Percentiles rank a stretch among this genome's conserved stretches.
phyloP scores from a whole-genome alignment of 2,113 vertebrate species.

The Canis aureus region DNA sequence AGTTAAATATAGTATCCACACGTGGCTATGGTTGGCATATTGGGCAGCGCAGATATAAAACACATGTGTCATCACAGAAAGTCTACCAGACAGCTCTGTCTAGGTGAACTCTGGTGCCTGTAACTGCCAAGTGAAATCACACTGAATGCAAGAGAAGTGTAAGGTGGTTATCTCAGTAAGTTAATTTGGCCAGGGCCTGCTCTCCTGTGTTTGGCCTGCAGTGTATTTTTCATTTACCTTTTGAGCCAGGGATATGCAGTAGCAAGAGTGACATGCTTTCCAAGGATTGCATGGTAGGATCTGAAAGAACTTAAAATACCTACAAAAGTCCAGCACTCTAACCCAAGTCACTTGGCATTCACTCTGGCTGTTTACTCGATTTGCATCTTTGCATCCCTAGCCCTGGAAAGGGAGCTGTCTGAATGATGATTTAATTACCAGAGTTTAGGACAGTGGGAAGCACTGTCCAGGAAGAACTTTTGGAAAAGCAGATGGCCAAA shows the following conservation, averaged over 20 bases:
- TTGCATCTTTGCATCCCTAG: neutral
- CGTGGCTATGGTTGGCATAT: too few relatives aligned
- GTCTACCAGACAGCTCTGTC: neutral
- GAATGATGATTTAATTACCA: neutral
- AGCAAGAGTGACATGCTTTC: neutral
- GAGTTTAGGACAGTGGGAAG: neutral
- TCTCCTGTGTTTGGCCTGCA: neutral
- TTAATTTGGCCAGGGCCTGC: neutral
- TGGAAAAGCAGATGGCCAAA: neutral
- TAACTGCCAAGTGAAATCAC: neutral
- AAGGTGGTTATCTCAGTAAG: neutral
- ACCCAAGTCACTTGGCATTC: neutral
- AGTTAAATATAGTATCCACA: neutral
- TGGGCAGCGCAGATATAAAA: neutral
- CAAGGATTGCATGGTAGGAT: accelerated
- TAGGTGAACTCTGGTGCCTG: neutral
- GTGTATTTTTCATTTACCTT: neutral
- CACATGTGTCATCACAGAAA: neutral
- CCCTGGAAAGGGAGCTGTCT: neutral
- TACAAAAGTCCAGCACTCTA: neutral
- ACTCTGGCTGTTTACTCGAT: accelerated
- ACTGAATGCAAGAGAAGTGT: neutral
- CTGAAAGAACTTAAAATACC: neutral
- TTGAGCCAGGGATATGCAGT: neutral
- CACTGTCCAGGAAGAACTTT: neutral